Conservation (phyloP, 2,888 invertebrate species). For the Chrysodeixis includens region DNA sequence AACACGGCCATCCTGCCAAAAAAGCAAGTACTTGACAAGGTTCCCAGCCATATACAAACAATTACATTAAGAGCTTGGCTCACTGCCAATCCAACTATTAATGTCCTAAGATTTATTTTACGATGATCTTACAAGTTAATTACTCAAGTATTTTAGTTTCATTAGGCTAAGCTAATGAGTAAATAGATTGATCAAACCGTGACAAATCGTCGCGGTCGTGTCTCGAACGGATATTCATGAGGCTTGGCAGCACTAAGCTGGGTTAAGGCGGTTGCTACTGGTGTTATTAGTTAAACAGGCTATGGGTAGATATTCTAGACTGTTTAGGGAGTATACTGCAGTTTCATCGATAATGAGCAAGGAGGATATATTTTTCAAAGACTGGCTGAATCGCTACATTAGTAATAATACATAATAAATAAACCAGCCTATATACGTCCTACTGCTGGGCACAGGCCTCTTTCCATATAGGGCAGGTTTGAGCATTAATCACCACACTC, state of each 20-base stretch:
- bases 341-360: no score
- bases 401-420: no score
- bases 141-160: slow-evolving; percentile 22
- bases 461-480: no score
- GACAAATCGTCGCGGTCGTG: neutral
- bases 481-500: no score
- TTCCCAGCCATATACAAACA: slow-evolving; percentile 62
- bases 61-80: slow-evolving; percentile 68
- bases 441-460: no score
- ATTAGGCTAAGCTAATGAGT: slow-evolving; percentile 17
- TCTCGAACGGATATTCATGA: neutral
- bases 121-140: slow-evolving; percentile 52
- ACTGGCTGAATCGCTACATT: no score
- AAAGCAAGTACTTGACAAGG: slow-evolving; percentile 47
- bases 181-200: slow-evolving; percentile 1
- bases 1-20: slow-evolving; percentile 40
- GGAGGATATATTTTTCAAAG: no score
- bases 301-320: neutral
- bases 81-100: slow-evolving; percentile 48
- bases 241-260: neutral
- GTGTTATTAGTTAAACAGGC: neutral
- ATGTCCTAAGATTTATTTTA: slow-evolving; percentile 57
- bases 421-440: no score
- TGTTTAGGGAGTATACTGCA: neutral
- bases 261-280: neutral